Percentiles rank a stretch among this genome's conserved stretches.
These are phyloP conservation scores for Haemorhous mexicanus DNA, from an alignment of 2,113 vertebrate species.

Conservation along the genomic window DNA sequence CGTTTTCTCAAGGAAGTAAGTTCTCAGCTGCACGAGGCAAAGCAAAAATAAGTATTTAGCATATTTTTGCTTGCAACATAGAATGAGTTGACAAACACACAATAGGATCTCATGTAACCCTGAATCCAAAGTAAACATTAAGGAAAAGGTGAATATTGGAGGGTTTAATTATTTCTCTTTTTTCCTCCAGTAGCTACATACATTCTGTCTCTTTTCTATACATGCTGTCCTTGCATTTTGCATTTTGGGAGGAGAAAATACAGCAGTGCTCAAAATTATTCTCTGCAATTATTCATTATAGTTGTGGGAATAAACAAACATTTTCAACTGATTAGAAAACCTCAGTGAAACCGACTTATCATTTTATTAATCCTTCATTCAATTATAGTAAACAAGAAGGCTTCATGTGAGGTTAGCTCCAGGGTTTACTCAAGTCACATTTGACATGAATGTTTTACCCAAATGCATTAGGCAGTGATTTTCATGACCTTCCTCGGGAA, in stretches of 20 bases:
- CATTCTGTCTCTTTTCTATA: neutral
- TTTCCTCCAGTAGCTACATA: neutral
- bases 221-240: neutral
- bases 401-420: conserved; percentile 29
- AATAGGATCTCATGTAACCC: neutral
- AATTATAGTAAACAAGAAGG: conserved; percentile 6
- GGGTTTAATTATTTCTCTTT: neutral
- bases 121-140: neutral
- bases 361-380: neutral
- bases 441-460: conserved; percentile 28
- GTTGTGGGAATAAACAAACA: neutral
- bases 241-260: neutral
- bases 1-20: neutral
- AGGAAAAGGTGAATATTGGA: neutral
- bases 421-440: conserved; percentile 36
- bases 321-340: conserved; percentile 20
- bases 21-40: neutral
- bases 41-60: neutral
- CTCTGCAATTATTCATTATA: neutral
- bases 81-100: neutral
- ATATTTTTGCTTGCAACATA: neutral
- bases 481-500: neutral
- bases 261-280: neutral
- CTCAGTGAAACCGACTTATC: conserved; percentile 20
- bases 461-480: conserved; percentile 24